phyloP scores from a whole-genome alignment of 2,113 vertebrate genomes.

The Podarcis cretensis region DNA sequence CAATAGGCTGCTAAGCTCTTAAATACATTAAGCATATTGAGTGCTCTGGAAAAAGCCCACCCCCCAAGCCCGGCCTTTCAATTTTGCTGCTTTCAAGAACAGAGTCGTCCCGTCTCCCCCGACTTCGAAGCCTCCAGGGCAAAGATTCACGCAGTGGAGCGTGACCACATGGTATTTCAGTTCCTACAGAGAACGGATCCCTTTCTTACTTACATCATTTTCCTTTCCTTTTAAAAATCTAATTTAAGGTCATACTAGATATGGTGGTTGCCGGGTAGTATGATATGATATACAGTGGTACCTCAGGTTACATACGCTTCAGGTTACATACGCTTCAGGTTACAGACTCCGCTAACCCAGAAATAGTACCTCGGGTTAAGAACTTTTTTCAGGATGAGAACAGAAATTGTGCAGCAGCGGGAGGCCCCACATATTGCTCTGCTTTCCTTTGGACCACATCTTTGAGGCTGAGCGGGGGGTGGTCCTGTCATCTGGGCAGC shows the following conservation, averaged over 20 bases:
- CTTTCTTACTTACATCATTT: not conserved
- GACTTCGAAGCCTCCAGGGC: not conserved
- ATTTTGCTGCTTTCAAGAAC: not conserved
- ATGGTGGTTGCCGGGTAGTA: no score
- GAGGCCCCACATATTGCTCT: no score
- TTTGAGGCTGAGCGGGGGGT: no score
- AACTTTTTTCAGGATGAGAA: no score
- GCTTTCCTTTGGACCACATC: no score
- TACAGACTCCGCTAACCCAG: no score
- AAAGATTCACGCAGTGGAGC: rapidly evolving
- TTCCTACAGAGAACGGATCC: not conserved
- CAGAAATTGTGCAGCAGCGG: no score
- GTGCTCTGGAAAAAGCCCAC: slow-evolving; percentile 39
- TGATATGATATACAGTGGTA: no score
- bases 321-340: no score
- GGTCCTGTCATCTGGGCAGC: no score
- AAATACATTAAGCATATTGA: slow-evolving; percentile 63
- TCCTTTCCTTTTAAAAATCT: not conserved
- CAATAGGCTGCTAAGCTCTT: slow-evolving; percentile 63
- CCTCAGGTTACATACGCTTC: no score
- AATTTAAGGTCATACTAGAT: not conserved
- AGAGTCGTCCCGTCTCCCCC: not conserved
- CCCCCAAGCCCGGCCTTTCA: not conserved
- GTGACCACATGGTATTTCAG: rapidly evolving
- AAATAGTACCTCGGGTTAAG: no score